phyloP scores from a whole-genome alignment of 2,113 vertebrate species.

The Setophaga petechia region DNA sequence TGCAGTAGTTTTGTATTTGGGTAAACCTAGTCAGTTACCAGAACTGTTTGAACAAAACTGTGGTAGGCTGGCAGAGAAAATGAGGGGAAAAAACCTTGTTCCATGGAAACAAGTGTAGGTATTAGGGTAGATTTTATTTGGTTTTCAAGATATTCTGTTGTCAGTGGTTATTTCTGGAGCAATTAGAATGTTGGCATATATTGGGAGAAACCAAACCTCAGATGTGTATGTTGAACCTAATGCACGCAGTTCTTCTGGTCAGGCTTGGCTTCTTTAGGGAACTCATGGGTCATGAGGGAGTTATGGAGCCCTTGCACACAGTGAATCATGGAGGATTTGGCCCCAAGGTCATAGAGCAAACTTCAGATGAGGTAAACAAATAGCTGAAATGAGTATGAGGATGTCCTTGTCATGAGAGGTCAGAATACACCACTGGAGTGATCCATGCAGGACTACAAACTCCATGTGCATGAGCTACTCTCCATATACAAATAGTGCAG shows the following conservation, averaged over 20 bases:
- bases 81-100: neutral
- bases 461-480: neutral
- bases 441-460: neutral
- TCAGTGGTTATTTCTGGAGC: neutral
- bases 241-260: neutral
- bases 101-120: conserved; percentile 7
- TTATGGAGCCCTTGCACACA: neutral
- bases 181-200: neutral
- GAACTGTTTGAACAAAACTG: neutral
- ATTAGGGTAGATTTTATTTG: neutral
- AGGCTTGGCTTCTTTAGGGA: neutral
- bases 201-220: neutral
- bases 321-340: neutral
- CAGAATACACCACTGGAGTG: neutral
- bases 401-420: neutral
- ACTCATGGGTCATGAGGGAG: accelerated
- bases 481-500: neutral
- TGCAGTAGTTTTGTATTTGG: neutral
- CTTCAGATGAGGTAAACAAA: neutral
- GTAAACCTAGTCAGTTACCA: neutral
- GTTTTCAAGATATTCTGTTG: neutral
- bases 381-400: neutral
- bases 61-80: neutral
- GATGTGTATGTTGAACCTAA: neutral
- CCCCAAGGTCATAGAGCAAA: neutral